These are phyloP conservation scores for Margaritifera margaritifera DNA, from an alignment of 2,888 invertebrate species.

Conservation along the genomic window DNA sequence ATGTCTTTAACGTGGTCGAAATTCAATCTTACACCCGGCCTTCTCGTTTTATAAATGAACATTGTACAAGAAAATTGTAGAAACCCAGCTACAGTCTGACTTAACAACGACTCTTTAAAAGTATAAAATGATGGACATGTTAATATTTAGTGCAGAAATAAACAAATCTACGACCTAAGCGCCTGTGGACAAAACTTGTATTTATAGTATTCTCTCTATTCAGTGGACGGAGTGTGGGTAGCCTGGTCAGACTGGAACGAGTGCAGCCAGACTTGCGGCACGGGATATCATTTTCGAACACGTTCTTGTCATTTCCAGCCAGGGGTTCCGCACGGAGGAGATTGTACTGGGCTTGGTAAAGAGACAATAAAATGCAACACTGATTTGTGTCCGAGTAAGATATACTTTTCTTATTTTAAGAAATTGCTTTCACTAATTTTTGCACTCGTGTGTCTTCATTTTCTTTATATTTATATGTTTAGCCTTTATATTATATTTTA, in stretches of 20 bases:
- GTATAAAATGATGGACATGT: too few species aligned
- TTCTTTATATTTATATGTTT: too few species aligned
- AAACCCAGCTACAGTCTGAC: too few species aligned
- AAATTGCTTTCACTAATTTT: background rate
- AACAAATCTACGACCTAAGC: too few species aligned
- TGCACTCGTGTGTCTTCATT: background rate
- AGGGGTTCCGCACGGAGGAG: constrained; percentile 27
- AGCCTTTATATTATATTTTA: too few species aligned
- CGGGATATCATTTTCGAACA: constrained; percentile 20
- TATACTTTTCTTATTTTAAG: background rate
- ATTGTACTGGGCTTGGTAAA: constrained; percentile 20
- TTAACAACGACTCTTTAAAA: too few species aligned
- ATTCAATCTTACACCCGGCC: too few species aligned
- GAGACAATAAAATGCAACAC: constrained; percentile 24
- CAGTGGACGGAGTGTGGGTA: constrained; percentile 29
- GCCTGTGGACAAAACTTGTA: too few species aligned
- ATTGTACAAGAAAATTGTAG: too few species aligned
- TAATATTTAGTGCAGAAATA: too few species aligned
- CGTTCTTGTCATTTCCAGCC: constrained; percentile 28
- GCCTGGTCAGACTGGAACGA: constrained; percentile 23
- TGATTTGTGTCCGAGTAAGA: constrained; percentile 29
- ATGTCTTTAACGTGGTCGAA: too few species aligned
- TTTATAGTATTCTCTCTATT: background rate
- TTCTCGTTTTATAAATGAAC: too few species aligned
- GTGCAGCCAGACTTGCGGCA: constrained; percentile 23